Percentiles rank a stretch among this genome's conserved stretches.
These are phyloP conservation scores for Aporophyla lueneburgensis DNA, from an alignment of 2,888 invertebrate genomes.

Conservation along the genomic window DNA sequence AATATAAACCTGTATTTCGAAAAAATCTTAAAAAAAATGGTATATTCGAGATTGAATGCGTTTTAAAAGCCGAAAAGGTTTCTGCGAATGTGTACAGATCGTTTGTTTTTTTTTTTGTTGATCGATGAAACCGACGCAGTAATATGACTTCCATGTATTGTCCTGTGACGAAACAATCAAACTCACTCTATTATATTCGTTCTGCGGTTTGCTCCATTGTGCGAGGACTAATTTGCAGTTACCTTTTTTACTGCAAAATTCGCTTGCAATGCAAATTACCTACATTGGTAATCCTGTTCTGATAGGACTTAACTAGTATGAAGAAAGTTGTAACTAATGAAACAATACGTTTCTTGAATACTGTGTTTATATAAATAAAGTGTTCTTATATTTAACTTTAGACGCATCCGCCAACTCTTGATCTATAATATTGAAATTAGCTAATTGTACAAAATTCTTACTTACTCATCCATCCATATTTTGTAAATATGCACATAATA, in stretches of 20 bases:
- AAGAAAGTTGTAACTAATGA: not conserved
- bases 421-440: not conserved
- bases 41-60: not conserved
- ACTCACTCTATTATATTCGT: constrained; percentile 3
- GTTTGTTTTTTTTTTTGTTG: not conserved
- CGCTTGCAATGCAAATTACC: not conserved
- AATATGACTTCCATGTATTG: not conserved
- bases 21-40: not conserved
- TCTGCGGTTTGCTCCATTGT: constrained; percentile 11
- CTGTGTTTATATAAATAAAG: not conserved
- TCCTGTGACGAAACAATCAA: constrained; percentile 22
- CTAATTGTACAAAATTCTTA: not conserved
- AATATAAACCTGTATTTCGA: not conserved
- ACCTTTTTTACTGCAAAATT: not conserved
- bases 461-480: not conserved
- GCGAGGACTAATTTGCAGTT: constrained; percentile 1
- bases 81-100: not conserved
- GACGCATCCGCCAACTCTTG: too few species aligned
- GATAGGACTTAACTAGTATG: not conserved
- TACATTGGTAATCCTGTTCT: not conserved
- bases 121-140: not conserved
- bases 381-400: not conserved
- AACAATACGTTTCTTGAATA: not conserved
- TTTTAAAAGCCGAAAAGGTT: not conserved
- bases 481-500: not conserved